Evolutionary conservation across 2,888 invertebrate species (phyloP), one percentile per base, ranked within the genome.

Genomic region (Campoplex nolae): DNA sequence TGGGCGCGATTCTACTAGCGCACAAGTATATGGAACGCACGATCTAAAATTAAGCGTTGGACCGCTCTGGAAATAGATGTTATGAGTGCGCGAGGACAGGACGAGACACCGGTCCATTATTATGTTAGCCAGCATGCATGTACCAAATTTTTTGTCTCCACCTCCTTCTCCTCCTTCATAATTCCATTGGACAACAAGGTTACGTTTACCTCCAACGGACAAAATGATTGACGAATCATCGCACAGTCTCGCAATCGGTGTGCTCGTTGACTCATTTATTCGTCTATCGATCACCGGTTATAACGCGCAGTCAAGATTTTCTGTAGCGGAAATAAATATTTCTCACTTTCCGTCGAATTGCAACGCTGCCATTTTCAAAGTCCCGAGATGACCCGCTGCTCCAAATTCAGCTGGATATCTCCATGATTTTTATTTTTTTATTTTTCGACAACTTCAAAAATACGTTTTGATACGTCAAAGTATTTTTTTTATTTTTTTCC

Each of bases 21-120:
- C 91, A 90, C 92, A 92, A 91, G 92, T 94, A 94, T 94, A 94
- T 94, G 94, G 94, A 94, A 93, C 94, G 93, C 74, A 90, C 90
- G 90, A 91, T 89, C 94, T 94, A 94, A 94, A 93, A 91, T 94
- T 94, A 94, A 93, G 91, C 90, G 91, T 90, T 92, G 92, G 93
- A 92, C 92, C 92, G 93, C 91, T 94, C 94, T 94, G 94, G 93
- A 94, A 94, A 94, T 94, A 94, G 94, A 94, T 93, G 92, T 94
- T 94, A 94, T 94, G 93, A 94, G 93, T 94, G 93, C 93, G 94
- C 93, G 94, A 94, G 94, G 94, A 94, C 94, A 94, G 93, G 93
- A 93, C 93, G 92, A 94, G 93, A 94, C 91, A 93, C 90, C 90
- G 88, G 90, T 88, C 90, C 89, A 92, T 91, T 91, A 92, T 92